Conservation (phyloP, 2,113 vertebrate genomes). For the Tretioscincus oriximinensis region DNA sequence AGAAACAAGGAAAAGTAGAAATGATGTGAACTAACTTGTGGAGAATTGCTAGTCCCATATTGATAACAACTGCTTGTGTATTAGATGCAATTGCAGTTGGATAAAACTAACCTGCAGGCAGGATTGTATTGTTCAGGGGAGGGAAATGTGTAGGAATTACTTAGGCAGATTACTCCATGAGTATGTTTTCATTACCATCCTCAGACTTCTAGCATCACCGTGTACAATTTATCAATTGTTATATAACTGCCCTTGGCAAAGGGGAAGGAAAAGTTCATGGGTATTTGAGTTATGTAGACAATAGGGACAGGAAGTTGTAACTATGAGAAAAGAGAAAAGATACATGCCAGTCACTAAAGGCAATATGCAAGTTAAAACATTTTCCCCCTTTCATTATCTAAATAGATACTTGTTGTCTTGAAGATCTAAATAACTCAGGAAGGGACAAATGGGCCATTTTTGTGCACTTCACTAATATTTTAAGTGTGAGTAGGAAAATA, state of each 20-base stretch:
- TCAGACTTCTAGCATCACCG: not conserved
- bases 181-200: not conserved
- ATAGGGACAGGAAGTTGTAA: constrained; percentile 10
- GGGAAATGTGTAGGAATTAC: not conserved
- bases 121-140: not conserved
- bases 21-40: not conserved
- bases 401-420: not conserved
- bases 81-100: not conserved
- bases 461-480: not conserved
- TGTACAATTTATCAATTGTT: constrained; percentile 4
- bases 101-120: not conserved
- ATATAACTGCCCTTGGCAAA: not conserved
- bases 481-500: not conserved
- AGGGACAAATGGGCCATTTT: not conserved
- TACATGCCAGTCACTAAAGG: not conserved
- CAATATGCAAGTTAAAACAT: not conserved
- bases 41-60: not conserved
- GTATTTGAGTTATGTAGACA: not conserved
- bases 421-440: not conserved
- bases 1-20: not conserved
- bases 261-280: constrained; percentile 1
- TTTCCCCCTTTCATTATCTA: not conserved
- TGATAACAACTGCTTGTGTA: not conserved
- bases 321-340: not conserved
- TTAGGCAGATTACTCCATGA: not conserved